These are phyloP conservation scores for Sipha maydis DNA, from an alignment of 2,888 invertebrate genomes.

Conservation along the genomic window DNA sequence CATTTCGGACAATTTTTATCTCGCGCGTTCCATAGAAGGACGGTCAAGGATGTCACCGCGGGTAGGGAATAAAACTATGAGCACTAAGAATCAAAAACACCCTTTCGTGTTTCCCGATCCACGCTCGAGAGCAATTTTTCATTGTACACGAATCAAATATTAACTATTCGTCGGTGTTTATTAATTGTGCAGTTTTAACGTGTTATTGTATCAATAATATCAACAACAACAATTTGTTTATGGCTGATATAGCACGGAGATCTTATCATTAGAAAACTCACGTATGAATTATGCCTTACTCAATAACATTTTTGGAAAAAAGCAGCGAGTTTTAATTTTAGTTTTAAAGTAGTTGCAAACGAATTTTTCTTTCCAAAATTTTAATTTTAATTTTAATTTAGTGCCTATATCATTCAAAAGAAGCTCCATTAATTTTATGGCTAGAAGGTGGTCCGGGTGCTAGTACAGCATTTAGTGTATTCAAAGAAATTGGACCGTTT, in stretches of 20 bases:
- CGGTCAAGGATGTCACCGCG: no score
- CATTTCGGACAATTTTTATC: no score
- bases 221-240: neutral
- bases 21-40: no score
- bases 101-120: no score
- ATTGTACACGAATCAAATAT: no score
- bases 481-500: conserved; percentile 81
- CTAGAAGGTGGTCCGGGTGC: conserved; percentile 88
- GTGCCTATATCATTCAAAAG: conserved; percentile 54
- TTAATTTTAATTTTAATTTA: neutral
- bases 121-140: no score
- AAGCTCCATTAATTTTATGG: conserved; percentile 79
- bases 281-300: conserved; percentile 12
- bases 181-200: neutral
- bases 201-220: neutral
- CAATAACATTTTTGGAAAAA: no score
- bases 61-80: no score
- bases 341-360: no score
- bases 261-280: conserved; percentile 1
- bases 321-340: no score
- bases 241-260: conserved; percentile 23
- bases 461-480: conserved; percentile 81
- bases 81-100: no score
- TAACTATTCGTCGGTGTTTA: neutral
- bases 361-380: neutral